These are phyloP conservation scores for Lepus townsendii DNA, from an alignment of 2,797 vertebrate genomes.

Conservation along the genomic window DNA sequence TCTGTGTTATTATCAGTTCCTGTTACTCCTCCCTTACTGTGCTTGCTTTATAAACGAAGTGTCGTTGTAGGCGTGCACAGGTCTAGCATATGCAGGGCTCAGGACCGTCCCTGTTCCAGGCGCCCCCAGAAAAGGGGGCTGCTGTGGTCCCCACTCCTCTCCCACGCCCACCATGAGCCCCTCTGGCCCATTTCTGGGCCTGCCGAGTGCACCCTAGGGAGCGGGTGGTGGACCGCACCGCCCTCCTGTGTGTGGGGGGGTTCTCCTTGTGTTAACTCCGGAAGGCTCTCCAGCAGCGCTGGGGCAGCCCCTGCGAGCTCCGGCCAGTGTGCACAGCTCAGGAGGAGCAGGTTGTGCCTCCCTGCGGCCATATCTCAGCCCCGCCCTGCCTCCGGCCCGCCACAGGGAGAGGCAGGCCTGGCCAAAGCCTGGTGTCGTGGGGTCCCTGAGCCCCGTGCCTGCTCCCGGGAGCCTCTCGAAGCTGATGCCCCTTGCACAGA, in stretches of 20 bases:
- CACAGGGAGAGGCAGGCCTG: neutral
- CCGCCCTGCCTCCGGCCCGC: neutral
- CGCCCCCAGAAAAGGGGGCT: too few species aligned
- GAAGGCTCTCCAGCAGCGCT: neutral
- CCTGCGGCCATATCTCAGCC: neutral
- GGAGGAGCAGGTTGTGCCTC: neutral
- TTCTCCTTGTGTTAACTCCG: neutral
- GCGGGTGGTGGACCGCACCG: too few species aligned
- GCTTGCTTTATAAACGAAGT: neutral
- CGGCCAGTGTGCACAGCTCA: too few species aligned
- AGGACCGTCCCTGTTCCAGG: neutral
- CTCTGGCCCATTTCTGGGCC: neutral
- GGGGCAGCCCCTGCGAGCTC: neutral
- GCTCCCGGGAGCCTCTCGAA: neutral
- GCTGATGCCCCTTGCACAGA: neutral
- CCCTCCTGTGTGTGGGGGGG: accelerated
- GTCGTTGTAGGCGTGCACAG: neutral
- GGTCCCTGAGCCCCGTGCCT: neutral
- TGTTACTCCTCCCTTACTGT: neutral
- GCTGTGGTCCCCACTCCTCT: neutral
- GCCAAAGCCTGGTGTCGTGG: neutral
- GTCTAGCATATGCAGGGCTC: neutral
- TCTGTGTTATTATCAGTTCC: neutral
- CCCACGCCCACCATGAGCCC: neutral
- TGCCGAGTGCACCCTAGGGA: neutral